Evolutionary conservation across 2,113 vertebrate genomes (phyloP).

Genomic region (Myrmecophaga tridactyla): DNA sequence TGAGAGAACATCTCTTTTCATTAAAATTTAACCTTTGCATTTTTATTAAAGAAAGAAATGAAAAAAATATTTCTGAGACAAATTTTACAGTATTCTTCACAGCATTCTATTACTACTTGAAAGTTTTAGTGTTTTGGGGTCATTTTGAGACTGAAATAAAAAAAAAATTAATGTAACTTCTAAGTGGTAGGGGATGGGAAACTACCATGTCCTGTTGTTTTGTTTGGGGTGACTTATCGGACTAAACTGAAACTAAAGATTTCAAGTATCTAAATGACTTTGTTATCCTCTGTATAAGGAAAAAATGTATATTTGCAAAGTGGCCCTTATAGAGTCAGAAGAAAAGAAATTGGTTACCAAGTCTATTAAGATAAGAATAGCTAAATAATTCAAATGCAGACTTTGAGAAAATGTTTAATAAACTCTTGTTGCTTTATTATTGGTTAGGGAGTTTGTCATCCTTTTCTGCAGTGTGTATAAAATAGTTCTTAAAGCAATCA

Average conservation of each 20-base stretch:
- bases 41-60: slow-evolving; percentile 46
- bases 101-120: neutral
- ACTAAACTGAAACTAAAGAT: neutral
- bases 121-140: neutral
- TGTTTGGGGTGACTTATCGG: slow-evolving; percentile 36
- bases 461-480: slow-evolving; percentile 4
- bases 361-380: no score
- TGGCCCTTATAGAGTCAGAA: slow-evolving; percentile 15
- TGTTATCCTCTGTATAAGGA: neutral
- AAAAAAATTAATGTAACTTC: neutral
- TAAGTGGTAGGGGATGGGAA: neutral
- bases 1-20: neutral
- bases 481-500: neutral
- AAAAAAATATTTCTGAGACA: neutral
- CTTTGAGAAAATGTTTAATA: no score
- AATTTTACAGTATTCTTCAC: slow-evolving; percentile 3
- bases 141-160: slow-evolving; percentile 10
- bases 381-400: no score
- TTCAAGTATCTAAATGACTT: slow-evolving; percentile 24
- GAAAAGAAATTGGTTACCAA: neutral
- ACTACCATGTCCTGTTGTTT: neutral
- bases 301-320: neutral
- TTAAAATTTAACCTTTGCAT: slow-evolving; percentile 36
- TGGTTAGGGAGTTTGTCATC: slow-evolving; percentile 2
- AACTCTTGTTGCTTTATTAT: slow-evolving; percentile 9